Evolutionary conservation across 2,113 vertebrate species (phyloP), one percentile per base, ranked within the genome.

Genomic region (Eleginops maclovinus): DNA sequence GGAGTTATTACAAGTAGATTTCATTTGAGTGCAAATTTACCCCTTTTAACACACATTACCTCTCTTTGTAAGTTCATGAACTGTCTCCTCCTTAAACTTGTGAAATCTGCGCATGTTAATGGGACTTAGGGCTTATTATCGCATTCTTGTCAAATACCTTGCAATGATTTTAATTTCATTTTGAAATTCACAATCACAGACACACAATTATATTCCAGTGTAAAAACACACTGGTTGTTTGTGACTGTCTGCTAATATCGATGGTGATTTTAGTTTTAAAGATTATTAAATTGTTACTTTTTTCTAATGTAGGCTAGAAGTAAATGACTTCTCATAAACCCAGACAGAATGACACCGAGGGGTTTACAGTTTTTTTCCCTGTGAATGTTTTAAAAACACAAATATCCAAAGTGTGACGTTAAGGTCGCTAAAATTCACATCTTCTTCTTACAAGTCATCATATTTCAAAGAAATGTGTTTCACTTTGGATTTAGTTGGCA

Each of bases 401-500:
- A 19, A 36, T 51, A 66, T 67, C 16, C 55, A 54, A 75, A 56
- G 9, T 51, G 61, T 44, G 58, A 51, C 49, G 41, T 60, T 46
- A 74, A 75, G 31, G 28, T 31, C 36, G 71, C 12, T 16, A 19
- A 81, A 43, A 64, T 61, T 46, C 1, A 61, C 43, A 64, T 50
- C 19, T 54, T 72, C 21, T 56, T 72, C 9, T 60, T 79, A 47
- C 12, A 40, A 75, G 94, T 95, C 92, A 95, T 94, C 93, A 93
- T 94, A 60, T 31, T 47, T 1, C 65, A 75, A 78, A 85, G 61
- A 75, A 85, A 88, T 51, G 36, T 47, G 15, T 69, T 88, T 81
- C 21, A 79, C 91, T 92, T 90, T 92, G 91, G 88, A 81, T 83
- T 88, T 64, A 24, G 26, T 46, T 55, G 44, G 31, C n/a, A 31